Evolutionary conservation across 2,888 invertebrate genomes (phyloP).

Genomic region (Lasioglossum figueresi): DNA sequence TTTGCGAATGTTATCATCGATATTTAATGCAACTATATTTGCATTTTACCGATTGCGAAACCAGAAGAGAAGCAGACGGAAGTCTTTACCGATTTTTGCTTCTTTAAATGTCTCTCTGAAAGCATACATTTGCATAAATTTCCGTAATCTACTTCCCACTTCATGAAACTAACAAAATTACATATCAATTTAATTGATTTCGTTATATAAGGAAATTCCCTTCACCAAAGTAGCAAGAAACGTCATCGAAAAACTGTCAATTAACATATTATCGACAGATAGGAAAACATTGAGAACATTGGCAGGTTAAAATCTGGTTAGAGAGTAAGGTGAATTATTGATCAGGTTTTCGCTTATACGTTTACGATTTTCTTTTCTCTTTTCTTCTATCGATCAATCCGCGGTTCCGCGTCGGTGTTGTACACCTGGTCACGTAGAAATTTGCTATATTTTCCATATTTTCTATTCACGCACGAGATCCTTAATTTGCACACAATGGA

Average conservation of each 20-base stretch:
- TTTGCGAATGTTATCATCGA: background rate
- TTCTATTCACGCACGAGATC: slow-evolving; percentile 1
- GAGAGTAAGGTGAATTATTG: slow-evolving; percentile 25
- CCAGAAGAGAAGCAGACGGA: background rate
- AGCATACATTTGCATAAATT: background rate
- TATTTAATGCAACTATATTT: too few species aligned
- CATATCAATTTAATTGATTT: too few species aligned
- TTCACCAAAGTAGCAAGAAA: background rate
- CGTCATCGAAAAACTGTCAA: background rate
- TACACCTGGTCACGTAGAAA: background rate
- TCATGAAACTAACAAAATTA: background rate
- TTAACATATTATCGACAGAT: slow-evolving; percentile 23
- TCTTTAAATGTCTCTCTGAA: background rate
- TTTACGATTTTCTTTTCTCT: background rate
- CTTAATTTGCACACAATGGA: slow-evolving; percentile 1
- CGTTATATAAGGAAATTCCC: too few species aligned
- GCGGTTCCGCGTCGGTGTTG: background rate
- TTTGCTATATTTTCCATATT: slow-evolving; percentile 6
- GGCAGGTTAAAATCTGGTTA: slow-evolving; percentile 6
- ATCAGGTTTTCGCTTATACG: slow-evolving; percentile 38
- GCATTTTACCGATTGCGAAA: background rate
- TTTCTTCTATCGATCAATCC: too few species aligned
- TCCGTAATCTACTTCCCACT: background rate
- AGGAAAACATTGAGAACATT: background rate
- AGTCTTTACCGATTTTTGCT: background rate